Base-by-base conservation (phyloP, 1,140 invertebrate species). In the Drosophila pallidifrons region DNA sequence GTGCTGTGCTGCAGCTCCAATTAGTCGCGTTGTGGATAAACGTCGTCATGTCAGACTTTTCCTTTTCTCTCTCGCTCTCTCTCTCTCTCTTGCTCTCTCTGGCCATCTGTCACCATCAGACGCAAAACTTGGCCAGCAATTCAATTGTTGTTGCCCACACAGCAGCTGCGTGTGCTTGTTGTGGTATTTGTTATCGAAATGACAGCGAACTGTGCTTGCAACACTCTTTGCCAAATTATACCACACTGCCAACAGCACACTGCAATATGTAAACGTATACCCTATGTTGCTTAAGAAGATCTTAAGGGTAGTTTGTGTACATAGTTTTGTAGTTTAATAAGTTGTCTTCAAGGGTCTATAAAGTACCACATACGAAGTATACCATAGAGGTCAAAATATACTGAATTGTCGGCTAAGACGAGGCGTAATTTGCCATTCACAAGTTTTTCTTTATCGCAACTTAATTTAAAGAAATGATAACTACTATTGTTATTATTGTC, bases 11-110 rank as follows among this genome's bases (percentile, higher is more conserved):
- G 80, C 80, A 82, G 65, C 76, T 61, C 52, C 81, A 82, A 82
- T 82, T 83, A 82, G 81, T 77, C 67, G 80, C 63, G 66, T 52
- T 68, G 52, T 41, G 80, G 49, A 81, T 71, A 67, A 81, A 76
- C 72, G 69, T 82, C 72, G 45, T 43, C 64, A 30, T 45, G 47
- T 66, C 69, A 51, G 60, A 32, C 30, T 10, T 13, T 5, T 47
- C 13, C 5, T 11, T 4, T 7, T 13, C 45, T 15, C 45, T 15
- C 46, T 20, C 41, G 0, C 41, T n/a, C 11, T n/a, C 38, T 8
- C 38, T n/a, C 41, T 13, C 41, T 43, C 41, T 4, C 41, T 43
- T 1, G 8, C 38, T n/a, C 13, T 67, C 16, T 32, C 25, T 49
- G 49, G 32, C 66, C 57, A 69, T 75, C 66, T 69, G 72, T 75